Conservation (phyloP, 2,113 vertebrate species). For the Opisthocomus hoazin region DNA sequence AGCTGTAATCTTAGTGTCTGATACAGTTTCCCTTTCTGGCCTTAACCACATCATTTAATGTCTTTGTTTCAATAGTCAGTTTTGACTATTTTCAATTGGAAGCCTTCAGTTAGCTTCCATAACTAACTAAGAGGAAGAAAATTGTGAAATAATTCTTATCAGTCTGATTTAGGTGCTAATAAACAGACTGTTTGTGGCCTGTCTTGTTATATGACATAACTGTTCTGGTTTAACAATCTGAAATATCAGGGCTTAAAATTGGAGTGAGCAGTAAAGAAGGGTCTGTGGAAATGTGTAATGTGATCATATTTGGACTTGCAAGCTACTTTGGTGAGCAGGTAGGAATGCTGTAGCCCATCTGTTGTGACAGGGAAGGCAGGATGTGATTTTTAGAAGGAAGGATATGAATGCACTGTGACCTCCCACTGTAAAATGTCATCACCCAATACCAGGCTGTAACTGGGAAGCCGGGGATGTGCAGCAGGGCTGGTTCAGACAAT, state of each 20-base stretch:
- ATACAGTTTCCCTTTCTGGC: not conserved
- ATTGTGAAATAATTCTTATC: not conserved
- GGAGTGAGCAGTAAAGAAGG: not conserved
- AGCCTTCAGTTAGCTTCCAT: not conserved
- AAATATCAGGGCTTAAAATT: not conserved
- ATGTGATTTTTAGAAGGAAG: not conserved
- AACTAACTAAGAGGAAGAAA: not conserved
- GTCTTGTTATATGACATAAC: accelerated
- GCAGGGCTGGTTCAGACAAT: not conserved
- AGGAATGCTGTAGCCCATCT: not conserved
- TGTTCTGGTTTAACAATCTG: too few species aligned
- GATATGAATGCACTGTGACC: not conserved
- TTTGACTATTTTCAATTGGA: not conserved
- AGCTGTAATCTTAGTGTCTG: not conserved
- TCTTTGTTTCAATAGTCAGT: not conserved
- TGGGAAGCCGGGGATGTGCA: not conserved
- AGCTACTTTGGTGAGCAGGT: not conserved
- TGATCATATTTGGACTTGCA: not conserved
- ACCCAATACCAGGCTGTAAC: not conserved
- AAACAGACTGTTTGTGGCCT: not conserved
- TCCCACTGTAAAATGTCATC: not conserved
- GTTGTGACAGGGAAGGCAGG: not conserved
- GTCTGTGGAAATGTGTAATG: not conserved
- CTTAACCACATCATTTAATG: not conserved
- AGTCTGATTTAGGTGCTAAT: not conserved